Evolutionary conservation across 2,797 vertebrate genomes (phyloP).

Genomic region (Euthynnus affinis): DNA sequence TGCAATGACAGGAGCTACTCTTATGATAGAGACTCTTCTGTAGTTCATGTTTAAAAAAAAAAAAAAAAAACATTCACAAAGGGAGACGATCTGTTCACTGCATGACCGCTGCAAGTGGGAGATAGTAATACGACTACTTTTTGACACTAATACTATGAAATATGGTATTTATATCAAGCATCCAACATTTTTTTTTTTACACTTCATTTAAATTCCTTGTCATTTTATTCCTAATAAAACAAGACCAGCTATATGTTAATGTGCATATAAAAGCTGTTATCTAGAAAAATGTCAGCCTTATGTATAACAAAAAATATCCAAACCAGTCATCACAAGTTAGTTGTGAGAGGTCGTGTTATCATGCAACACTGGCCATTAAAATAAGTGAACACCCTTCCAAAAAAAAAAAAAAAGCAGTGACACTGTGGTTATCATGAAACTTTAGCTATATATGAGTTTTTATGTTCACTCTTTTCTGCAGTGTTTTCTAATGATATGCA

Average conservation of each 20-base stretch:
- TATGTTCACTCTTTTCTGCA: conserved; percentile 33
- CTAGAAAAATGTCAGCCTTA: not conserved
- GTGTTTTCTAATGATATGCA: conserved; percentile 65
- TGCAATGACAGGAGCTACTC: conserved; percentile 75
- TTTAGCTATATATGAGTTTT: conserved; percentile 31
- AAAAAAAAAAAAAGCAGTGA: conserved; percentile 15
- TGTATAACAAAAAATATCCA: conserved; percentile 14
- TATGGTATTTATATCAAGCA: conserved; percentile 52
- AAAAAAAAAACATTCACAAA: conserved; percentile 63
- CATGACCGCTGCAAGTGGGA: conserved; percentile 35
- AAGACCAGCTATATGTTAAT: conserved; percentile 17
- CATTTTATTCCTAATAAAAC: conserved; percentile 13
- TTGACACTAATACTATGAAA: conserved; percentile 72
- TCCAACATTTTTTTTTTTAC: not conserved
- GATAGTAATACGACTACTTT: conserved; percentile 54
- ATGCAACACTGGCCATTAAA: not conserved
- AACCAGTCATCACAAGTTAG: not conserved
- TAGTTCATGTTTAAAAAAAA: conserved; percentile 52
- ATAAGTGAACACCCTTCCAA: not conserved
- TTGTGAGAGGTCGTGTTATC: conserved; percentile 2
- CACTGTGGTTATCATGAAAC: conserved; percentile 32
- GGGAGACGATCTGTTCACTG: conserved; percentile 67
- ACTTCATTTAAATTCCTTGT: conserved; percentile 23
- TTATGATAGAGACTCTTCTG: conserved; percentile 48
- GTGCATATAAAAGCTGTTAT: conserved; percentile 14